Evolutionary conservation across 2,797 vertebrate species (phyloP).

Genomic region (Myiotriccus ornatus): DNA sequence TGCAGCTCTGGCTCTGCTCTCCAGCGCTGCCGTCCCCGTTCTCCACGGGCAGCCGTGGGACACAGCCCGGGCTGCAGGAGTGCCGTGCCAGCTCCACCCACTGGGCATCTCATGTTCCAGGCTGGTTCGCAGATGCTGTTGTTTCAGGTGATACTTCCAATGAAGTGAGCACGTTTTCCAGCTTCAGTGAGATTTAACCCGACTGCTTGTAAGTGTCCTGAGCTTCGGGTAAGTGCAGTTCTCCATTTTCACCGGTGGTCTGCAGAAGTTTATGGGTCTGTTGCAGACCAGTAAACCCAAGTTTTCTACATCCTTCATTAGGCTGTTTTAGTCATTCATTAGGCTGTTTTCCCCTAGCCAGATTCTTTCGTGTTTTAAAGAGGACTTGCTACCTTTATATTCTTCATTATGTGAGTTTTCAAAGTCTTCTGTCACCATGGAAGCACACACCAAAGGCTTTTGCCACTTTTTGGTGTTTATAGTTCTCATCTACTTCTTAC

Average conservation of each 20-base stretch:
- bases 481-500: background rate
- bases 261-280: background rate
- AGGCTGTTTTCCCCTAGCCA: background rate
- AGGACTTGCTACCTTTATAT: background rate
- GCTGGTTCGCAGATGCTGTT: rapidly evolving
- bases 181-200: background rate
- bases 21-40: background rate
- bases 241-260: background rate
- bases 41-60: background rate
- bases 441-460: background rate
- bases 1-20: background rate
- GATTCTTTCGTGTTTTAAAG: background rate
- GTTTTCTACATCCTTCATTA: background rate
- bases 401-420: background rate
- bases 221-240: background rate
- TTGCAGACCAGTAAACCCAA: background rate
- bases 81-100: background rate
- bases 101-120: background rate
- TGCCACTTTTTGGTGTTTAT: background rate
- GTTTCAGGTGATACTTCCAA: background rate
- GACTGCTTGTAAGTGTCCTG: background rate
- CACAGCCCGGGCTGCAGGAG: background rate
- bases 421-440: background rate
- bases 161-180: background rate
- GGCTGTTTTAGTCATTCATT: background rate